A percentile compares a stretch with the other conserved stretches of the same genome.
Evolutionary conservation across 1,140 invertebrate species (phyloP).

Genomic region (Drosophila eugracilis): DNA sequence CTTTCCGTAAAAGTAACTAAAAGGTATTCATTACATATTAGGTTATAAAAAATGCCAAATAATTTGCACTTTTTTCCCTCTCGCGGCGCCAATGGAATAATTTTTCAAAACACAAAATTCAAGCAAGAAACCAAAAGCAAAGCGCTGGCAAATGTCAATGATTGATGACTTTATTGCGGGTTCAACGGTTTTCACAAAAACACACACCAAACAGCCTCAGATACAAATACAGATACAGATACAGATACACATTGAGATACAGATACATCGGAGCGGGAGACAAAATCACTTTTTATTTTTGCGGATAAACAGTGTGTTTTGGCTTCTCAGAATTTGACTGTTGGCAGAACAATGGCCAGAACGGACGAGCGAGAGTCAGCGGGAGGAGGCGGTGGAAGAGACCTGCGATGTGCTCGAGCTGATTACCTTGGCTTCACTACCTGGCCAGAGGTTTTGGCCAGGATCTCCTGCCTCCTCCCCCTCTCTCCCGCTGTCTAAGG

Average conservation of each 20-base stretch:
- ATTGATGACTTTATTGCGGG: constrained; percentile 84
- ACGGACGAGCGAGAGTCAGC: constrained; percentile 14
- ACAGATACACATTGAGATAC: constrained; percentile 38
- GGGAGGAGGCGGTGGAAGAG: constrained; percentile 58
- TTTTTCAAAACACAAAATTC: constrained; percentile 64
- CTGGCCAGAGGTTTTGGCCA: constrained; percentile 35
- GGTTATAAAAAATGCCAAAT: neutral
- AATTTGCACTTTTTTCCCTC: constrained; percentile 13
- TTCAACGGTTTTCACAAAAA: constrained; percentile 79
- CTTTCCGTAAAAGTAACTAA: neutral
- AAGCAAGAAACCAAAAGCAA: constrained; percentile 43
- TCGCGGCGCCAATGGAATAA: constrained; percentile 71
- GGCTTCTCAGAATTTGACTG: constrained; percentile 73
- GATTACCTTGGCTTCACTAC: constrained; percentile 73
- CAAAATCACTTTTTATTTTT: constrained; percentile 80
- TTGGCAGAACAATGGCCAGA: constrained; percentile 54
- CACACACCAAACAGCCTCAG: constrained; percentile 49
- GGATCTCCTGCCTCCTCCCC: constrained; percentile 32
- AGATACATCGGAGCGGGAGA: constrained; percentile 42
- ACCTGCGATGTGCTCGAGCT: constrained; percentile 71
- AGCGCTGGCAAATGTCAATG: constrained; percentile 82
- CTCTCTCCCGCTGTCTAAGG: constrained; percentile 42
- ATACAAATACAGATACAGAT: constrained; percentile 43
- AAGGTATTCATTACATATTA: neutral
- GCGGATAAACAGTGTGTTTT: constrained; percentile 75